A percentile compares a stretch with the other conserved stretches of the same genome.
Conservation (phyloP, 2,797 vertebrate species). For the Lutra lutra region DNA sequence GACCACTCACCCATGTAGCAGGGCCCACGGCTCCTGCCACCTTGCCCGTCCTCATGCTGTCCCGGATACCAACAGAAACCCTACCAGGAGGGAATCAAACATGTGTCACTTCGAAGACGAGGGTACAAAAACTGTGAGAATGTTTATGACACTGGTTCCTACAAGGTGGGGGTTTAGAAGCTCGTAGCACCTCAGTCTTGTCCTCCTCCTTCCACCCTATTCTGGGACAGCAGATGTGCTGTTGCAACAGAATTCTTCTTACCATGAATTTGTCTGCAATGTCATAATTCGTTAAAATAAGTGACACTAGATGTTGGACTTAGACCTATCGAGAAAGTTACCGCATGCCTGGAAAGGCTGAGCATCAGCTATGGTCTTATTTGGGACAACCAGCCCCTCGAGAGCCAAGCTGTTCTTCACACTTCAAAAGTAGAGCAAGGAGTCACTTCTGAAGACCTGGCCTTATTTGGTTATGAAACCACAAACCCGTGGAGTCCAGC, state of each 20-base stretch:
- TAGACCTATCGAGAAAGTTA: accelerated
- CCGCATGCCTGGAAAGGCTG: accelerated
- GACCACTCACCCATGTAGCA: accelerated
- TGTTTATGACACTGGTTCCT: neutral
- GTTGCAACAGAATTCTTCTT: neutral
- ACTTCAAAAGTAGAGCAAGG: accelerated
- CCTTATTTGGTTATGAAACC: accelerated
- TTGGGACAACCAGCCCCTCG: accelerated
- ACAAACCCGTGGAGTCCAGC: accelerated
- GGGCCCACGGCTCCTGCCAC: accelerated
- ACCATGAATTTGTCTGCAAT: neutral
- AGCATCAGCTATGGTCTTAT: accelerated
- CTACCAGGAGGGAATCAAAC: accelerated
- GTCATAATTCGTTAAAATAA: neutral
- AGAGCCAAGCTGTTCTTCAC: accelerated
- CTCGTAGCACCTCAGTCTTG: accelerated
- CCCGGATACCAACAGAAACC: accelerated
- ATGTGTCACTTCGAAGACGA: neutral
- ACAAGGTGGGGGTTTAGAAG: accelerated
- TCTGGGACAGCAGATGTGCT: accelerated
- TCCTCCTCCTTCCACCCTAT: accelerated
- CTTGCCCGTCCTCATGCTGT: accelerated
- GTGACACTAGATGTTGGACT: accelerated
- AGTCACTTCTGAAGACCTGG: neutral
- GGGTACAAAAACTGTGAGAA: accelerated